Evolutionary conservation across 2,888 invertebrate species (phyloP), one percentile per base, ranked within the genome.

Genomic region (Lithophane leautieri): DNA sequence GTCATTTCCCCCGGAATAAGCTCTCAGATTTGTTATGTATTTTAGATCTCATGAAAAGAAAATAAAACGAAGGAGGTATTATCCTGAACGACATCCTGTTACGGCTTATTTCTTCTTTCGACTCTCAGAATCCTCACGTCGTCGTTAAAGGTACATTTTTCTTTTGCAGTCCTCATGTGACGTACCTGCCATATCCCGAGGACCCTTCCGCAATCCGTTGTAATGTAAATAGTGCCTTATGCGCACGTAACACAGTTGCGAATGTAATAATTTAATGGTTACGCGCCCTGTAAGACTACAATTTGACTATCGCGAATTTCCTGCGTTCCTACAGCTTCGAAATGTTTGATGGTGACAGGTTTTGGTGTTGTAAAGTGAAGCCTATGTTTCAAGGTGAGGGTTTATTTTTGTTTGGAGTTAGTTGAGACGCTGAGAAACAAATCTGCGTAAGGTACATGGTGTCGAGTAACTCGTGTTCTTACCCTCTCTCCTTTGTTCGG

Each of bases 401-500:
- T 94, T 93, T 93, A 91, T 87, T 94, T 94, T 95, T 82, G 92
- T 88, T 85, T 90, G 92, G 58, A 83, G 83, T 74, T 83, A 58
- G 86, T 82, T 86, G 90, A 91, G 93, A 92, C 90, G 93, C 92
- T 92, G 95, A 94, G 95, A 96, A 96, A 96, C 96, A 96, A 96
- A 96, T 96, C 96, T 96, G 96, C 95, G 96, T 96, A 94, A 95
- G 95, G 95, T 94, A 94, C 94, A 91, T 95, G 95, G 96, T 96
- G 96, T 96, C 96, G 96, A 95, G 96, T 96, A 96, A 96, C 96
- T 96, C 96, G 96, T 96, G 96, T 96, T 95, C 96, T 96, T 96
- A 95, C 96, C 96, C 96, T 96, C 96, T 94, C 95, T 95, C 94
- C 94, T 96, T 96, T 96, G 96, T 96, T 95, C 95, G 94, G 92